Percentiles rank a stretch among this genome's conserved stretches.
These are phyloP conservation scores for Athalia cordata DNA, from an alignment of 2,888 invertebrate species.

Conservation along the genomic window DNA sequence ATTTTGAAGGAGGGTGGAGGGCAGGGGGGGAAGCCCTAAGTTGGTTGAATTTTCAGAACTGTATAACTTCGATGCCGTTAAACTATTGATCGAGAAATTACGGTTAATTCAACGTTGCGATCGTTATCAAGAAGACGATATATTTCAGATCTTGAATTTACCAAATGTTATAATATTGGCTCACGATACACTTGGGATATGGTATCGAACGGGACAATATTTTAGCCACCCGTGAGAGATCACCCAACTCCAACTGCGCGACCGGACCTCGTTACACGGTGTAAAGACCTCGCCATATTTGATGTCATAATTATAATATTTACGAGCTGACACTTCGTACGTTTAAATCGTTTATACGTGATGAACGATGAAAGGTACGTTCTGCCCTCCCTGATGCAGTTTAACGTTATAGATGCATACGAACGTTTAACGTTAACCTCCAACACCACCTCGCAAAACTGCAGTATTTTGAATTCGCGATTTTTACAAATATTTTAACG, in stretches of 20 bases:
- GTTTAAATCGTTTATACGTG: constrained; percentile 62
- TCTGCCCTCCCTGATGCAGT: constrained; percentile 12
- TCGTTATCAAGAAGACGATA: constrained; percentile 59
- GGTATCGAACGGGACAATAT: constrained; percentile 5
- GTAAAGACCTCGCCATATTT: constrained; percentile 61
- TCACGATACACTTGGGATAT: not conserved
- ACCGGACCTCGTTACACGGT: constrained; percentile 58
- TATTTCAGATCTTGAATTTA: constrained; percentile 51
- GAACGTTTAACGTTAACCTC: too few relatives aligned
- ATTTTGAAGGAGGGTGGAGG: not conserved
- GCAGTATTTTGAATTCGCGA: too few relatives aligned
- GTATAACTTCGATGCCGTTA: constrained; percentile 47
- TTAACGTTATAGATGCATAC: too few relatives aligned
- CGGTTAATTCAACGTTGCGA: constrained; percentile 58
- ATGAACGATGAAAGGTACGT: constrained; percentile 56
- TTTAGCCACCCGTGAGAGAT: not conserved
- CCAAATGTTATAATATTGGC: not conserved
- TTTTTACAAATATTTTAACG: too few relatives aligned
- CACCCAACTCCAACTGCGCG: constrained; percentile 50
- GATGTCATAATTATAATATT: constrained; percentile 65
- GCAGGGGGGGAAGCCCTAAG: not conserved
- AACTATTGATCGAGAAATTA: constrained; percentile 59
- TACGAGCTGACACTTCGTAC: constrained; percentile 60
- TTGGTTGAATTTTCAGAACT: not conserved
- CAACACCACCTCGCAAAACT: too few relatives aligned